phyloP scores from a whole-genome alignment of 2,888 invertebrate genomes.

The Cistogaster globosa region DNA sequence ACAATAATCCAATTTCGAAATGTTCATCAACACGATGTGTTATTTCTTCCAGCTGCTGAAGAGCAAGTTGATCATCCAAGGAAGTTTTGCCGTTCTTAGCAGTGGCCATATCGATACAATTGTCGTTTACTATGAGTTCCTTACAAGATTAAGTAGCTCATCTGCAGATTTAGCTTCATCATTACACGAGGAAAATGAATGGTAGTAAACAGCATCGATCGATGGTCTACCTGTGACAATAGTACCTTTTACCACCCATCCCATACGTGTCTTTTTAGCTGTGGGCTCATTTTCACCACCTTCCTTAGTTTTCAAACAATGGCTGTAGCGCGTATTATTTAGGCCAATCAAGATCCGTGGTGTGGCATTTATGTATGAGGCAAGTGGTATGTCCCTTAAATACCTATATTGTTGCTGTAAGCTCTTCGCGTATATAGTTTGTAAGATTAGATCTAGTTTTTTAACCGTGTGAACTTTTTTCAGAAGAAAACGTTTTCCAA shows the following conservation, averaged over 20 bases:
- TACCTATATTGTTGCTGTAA: neutral
- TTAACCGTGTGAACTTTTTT: no score
- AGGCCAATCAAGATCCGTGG: constrained; percentile 1
- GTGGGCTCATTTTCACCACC: neutral
- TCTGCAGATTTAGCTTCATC: no score
- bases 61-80: constrained; percentile 25
- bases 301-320: neutral
- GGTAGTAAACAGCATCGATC: no score
- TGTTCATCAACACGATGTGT: constrained; percentile 29
- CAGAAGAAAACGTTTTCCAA: no score
- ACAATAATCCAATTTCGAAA: constrained; percentile 56
- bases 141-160: no score
- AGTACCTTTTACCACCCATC: neutral
- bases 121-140: constrained; percentile 35
- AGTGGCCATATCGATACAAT: constrained; percentile 30
- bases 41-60: constrained; percentile 32
- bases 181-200: no score
- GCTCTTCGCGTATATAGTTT: neutral
- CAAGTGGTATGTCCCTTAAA: neutral
- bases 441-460: neutral
- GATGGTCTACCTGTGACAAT: neutral
- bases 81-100: constrained; percentile 9
- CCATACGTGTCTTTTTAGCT: constrained; percentile 2
- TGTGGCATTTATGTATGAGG: neutral
- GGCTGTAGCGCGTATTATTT: neutral